A percentile compares a stretch with the other conserved stretches of the same genome.
phyloP scores from a whole-genome alignment of 2,888 invertebrate species.

The Eupithecia tripunctaria region DNA sequence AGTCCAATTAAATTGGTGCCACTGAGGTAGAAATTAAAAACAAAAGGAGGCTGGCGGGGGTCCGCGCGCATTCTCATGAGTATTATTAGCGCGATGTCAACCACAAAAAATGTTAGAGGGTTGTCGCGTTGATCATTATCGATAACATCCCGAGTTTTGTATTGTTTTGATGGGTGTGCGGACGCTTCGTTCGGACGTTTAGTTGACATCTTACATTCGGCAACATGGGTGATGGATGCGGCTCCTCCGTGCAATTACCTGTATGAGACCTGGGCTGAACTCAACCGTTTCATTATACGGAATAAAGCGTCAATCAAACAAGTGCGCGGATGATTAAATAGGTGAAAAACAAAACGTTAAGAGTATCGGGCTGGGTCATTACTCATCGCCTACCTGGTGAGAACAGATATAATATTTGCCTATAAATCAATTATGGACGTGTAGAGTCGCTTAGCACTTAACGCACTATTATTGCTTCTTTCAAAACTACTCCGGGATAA shows the following conservation, averaged over 20 bases:
- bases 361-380: constrained; percentile 69
- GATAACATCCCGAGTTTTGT: constrained; percentile 82
- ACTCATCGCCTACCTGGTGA: constrained; percentile 71
- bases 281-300: constrained; percentile 49
- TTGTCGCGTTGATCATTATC: constrained; percentile 81
- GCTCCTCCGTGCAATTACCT: constrained; percentile 50
- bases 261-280: constrained; percentile 24
- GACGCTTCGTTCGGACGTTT: constrained; percentile 66
- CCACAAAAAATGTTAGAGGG: constrained; percentile 81
- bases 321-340: constrained; percentile 63
- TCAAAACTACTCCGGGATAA: constrained; percentile 52
- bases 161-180: constrained; percentile 83
- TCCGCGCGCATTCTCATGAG: constrained; percentile 83
- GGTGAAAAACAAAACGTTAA: constrained; percentile 70
- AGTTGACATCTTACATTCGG: constrained; percentile 76
- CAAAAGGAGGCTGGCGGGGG: constrained; percentile 82
- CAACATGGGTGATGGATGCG: constrained; percentile 73
- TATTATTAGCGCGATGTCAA: constrained; percentile 85
- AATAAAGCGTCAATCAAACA: constrained; percentile 71
- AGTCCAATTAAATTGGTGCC: constrained; percentile 85
- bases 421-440: constrained; percentile 80
- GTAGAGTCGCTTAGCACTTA: constrained; percentile 69
- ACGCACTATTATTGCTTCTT: constrained; percentile 71
- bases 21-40: constrained; percentile 85
- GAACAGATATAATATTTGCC: constrained; percentile 83